Evolutionary conservation across 2,113 vertebrate species (phyloP), one percentile per base, ranked within the genome.

Genomic region (Zingel zingel): DNA sequence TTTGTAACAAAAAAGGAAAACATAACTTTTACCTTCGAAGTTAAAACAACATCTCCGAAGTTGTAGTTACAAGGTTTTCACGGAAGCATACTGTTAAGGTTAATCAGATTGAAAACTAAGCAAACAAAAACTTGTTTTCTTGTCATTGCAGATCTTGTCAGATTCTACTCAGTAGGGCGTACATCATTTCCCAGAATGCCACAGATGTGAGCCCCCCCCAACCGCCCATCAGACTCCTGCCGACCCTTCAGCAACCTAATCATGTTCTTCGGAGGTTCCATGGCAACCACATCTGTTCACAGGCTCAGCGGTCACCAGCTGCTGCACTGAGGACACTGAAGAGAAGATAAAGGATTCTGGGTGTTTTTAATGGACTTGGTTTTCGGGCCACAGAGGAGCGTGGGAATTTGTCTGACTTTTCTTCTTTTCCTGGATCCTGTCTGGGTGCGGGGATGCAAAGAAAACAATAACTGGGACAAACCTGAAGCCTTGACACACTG

Each of bases 121-220:
- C 18, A 2, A 12, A 43, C 6, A 50, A 36, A 36, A 68, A 21
- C 43, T 33, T 33, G 15, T 76, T 10, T 75, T 77, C 21, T 72
- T 79, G 39, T 76, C 43, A 0, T 77, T 91, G 47, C 86, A 89
- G 90, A 54, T 65, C 0, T 81, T 1, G 14, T 54, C 54, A 47
- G 51, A 63, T 59, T 2, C 23, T 56, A 27, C 23, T 69, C 50
- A 3, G 4, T 1, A 54, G 36, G 59, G 12, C 27, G 0, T n/a
- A 23, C 51, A n/a, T 73, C 59, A 19, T 74, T 4, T n/a, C 43
- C 68, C 56, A 57, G 47, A 80, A 58, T 56, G 66, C 53, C 6
- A 5, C 77, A 71, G 62, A 16, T 45, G n/a, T 84, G 79, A 87
- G 12, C 18, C n/a, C 19, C 11, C 71, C 18, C 23, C 56, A 19